Conservation (phyloP, 2,113 vertebrate genomes). For the Trematocara zebra region DNA sequence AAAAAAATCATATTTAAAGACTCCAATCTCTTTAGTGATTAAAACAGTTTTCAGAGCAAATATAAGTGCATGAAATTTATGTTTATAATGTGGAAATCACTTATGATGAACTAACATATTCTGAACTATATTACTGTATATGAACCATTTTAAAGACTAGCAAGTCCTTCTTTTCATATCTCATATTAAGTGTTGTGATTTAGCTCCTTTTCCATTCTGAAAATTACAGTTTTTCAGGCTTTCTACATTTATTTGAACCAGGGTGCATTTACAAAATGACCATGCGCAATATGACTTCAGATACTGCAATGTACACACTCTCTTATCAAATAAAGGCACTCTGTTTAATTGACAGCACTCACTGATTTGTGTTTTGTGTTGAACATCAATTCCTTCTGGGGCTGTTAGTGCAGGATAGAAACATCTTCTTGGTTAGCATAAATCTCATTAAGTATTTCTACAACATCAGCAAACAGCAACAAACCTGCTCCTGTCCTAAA, state of each 20-base stretch:
- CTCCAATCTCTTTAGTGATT: background rate
- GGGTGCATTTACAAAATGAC: conserved; percentile 30
- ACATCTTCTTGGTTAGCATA: background rate
- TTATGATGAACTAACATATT: background rate
- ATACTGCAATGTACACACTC: background rate
- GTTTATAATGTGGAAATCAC: background rate
- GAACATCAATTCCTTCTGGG: conserved; percentile 19
- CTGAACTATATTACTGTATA: background rate
- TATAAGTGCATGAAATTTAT: background rate
- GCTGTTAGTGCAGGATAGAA: background rate
- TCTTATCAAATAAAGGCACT: conserved; percentile 50
- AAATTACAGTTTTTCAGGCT: background rate
- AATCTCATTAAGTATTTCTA: conserved; percentile 35
- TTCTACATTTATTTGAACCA: background rate
- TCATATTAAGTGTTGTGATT: background rate
- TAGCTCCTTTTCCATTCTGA: background rate
- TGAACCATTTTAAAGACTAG: background rate
- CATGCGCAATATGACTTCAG: background rate
- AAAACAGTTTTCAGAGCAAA: background rate
- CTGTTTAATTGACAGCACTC: conserved; percentile 56
- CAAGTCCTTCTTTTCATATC: background rate
- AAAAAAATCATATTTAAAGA: background rate
- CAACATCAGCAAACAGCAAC: conserved; percentile 24
- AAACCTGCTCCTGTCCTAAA: background rate
- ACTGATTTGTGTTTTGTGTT: conserved; percentile 52